Evolutionary conservation across 1,140 invertebrate genomes (phyloP).

Genomic region (Gyrodactylus salaris): DNA sequence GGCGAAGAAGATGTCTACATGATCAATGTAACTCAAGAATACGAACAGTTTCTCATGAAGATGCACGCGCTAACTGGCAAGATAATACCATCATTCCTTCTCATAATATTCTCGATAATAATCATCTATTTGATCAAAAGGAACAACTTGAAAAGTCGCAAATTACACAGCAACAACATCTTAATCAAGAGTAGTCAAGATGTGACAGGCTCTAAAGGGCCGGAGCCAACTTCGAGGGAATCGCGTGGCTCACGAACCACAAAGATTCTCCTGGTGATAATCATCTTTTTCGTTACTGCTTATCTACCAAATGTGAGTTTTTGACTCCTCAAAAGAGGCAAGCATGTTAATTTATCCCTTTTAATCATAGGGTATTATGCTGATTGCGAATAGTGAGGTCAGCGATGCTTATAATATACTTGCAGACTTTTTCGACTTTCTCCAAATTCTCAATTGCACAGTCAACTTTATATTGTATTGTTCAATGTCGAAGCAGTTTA

Average conservation of each 20-base stretch:
- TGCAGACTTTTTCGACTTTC: background rate
- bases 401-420: background rate
- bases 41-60: background rate
- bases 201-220: background rate
- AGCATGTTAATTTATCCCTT: background rate
- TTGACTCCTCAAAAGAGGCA: background rate
- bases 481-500: background rate
- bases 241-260: background rate
- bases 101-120: background rate
- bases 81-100: background rate
- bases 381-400: background rate
- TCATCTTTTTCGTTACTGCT: background rate
- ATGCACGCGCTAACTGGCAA: background rate
- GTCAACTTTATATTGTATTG: background rate
- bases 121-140: background rate
- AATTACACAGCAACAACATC: background rate
- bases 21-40: background rate
- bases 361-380: background rate
- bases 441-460: background rate
- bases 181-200: background rate
- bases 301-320: slow-evolving; percentile 2
- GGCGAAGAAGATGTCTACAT: background rate
- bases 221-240: background rate
- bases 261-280: background rate
- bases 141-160: background rate